These are phyloP conservation scores for Oscheius myriophilus DNA, from an alignment of 2,888 invertebrate species.

Conservation along the genomic window DNA sequence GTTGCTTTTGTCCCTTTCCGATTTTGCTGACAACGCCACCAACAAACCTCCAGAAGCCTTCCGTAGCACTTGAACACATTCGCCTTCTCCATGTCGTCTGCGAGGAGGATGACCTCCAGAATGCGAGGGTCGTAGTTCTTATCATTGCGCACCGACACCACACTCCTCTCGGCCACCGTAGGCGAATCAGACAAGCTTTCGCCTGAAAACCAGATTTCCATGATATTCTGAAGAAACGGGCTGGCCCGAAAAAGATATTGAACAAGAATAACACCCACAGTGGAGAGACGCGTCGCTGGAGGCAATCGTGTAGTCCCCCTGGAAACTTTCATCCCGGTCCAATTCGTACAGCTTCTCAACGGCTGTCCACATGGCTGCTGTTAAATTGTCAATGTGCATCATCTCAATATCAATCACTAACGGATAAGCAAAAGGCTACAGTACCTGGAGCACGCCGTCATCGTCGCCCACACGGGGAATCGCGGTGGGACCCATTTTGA, in stretches of 20 bases:
- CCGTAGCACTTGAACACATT: conserved; percentile 44
- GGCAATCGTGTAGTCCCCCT: no score
- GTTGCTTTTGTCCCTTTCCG: no score
- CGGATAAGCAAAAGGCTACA: neutral
- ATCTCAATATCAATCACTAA: conserved; percentile 40
- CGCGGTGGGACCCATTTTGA: conserved; percentile 42
- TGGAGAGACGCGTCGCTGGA: conserved; percentile 9
- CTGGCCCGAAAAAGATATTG: neutral
- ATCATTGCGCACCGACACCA: no score
- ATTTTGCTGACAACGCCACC: no score
- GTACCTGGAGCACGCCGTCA: conserved; percentile 61
- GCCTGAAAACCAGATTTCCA: neutral
- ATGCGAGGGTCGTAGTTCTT: neutral
- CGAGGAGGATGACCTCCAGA: conserved; percentile 50
- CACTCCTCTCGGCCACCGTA: no score
- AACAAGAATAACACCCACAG: neutral
- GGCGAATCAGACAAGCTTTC: neutral
- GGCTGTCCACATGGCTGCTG: conserved; percentile 49
- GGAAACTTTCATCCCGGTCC: neutral
- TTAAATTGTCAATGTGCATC: conserved; percentile 62
- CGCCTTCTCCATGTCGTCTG: conserved; percentile 58
- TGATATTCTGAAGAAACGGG: neutral
- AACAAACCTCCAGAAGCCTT: conserved; percentile 37
- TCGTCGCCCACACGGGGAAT: conserved; percentile 55
- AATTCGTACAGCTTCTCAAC: conserved; percentile 16